Base-by-base conservation (phyloP, 2,113 vertebrate genomes). In the Aptenodytes forsteri region DNA sequence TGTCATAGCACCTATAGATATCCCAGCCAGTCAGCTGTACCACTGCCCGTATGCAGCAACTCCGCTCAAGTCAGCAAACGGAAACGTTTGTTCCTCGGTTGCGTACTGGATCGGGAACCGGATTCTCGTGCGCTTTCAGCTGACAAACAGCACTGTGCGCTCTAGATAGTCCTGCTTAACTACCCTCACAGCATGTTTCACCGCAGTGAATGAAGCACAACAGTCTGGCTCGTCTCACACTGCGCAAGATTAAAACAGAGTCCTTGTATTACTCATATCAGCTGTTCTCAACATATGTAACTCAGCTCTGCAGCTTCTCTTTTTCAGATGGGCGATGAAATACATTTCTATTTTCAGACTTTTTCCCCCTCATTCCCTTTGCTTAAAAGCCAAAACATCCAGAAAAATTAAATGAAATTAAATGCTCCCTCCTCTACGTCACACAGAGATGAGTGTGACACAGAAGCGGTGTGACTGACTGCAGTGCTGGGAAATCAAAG, bases 91-190 rank as follows among this genome's bases (percentile, higher is more conserved):
- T 5, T 59, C 23, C 62, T 59, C 2, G 0, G 4, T 47, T 52
- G 67, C 62, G 76, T 56, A 29, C 49, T 58, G 79, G 25, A 55
- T 36, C 19, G 64, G 77, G 62, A 73, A 36, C 25, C 29, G 49
- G 38, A 83, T 76, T 50, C 44, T 30, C 9, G 8, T 17, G 47
- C 29, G 12, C 34, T 76, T 75, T 62, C 42, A 71, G 78, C 44
- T 82, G 70, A 66, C 2, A 4, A 87, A 19, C 23, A 91, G 73
- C 78, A 69, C 40, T 0, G 0, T 9, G 56, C 1, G 5, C 62
- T 75, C 58, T 16, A 83, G 47, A 75, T 27, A 88, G 73, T 15
- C 27, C 61, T 84, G 61, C 58, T 62, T 61, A 92, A 79, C 58
- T 42, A 36, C 54, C 25, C 47, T 62, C 47, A 27, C 73, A 94